These are phyloP conservation scores for Aphodius sticticus DNA, from an alignment of 2,888 invertebrate genomes.

Conservation along the genomic window DNA sequence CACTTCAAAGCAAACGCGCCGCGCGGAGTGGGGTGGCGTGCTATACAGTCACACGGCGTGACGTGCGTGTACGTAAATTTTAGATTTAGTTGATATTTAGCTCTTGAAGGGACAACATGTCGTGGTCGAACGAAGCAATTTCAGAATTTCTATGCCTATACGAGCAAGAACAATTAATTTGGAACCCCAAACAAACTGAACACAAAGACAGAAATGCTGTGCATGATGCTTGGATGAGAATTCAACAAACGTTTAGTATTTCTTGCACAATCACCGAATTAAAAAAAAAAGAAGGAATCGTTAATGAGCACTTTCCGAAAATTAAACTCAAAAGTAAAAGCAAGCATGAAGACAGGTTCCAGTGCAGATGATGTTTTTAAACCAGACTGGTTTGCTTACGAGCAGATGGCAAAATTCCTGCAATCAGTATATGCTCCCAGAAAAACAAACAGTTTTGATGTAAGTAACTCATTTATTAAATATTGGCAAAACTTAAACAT, in stretches of 20 bases:
- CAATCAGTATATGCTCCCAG: not conserved
- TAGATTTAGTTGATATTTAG: not conserved
- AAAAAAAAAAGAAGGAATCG: conserved; percentile 60
- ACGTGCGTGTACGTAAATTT: not conserved
- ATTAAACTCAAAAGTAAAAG: conserved; percentile 45
- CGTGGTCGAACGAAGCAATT: conserved; percentile 21
- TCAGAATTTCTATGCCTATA: conserved; percentile 26
- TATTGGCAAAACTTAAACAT: not conserved
- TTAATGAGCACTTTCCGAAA: conserved; percentile 62
- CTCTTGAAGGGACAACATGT: conserved; percentile 19
- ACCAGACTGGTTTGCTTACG: conserved; percentile 33
- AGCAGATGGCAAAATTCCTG: conserved; percentile 38
- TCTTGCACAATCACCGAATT: conserved; percentile 57
- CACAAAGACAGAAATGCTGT: conserved; percentile 59
- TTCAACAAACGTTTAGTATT: conserved; percentile 56
- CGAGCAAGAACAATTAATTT: conserved; percentile 55
- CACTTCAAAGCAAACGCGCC: too few species aligned
- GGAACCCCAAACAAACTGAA: conserved; percentile 60
- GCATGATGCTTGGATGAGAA: conserved; percentile 59
- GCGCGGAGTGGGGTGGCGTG: too few species aligned
- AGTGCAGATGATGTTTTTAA: not conserved
- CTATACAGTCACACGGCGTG: not conserved
- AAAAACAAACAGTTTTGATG: conserved; percentile 12
- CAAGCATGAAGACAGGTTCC: not conserved
- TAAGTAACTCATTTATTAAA: conserved; percentile 7